Conservation (phyloP, 2,888 invertebrate species). For the Panzeria rudis region DNA sequence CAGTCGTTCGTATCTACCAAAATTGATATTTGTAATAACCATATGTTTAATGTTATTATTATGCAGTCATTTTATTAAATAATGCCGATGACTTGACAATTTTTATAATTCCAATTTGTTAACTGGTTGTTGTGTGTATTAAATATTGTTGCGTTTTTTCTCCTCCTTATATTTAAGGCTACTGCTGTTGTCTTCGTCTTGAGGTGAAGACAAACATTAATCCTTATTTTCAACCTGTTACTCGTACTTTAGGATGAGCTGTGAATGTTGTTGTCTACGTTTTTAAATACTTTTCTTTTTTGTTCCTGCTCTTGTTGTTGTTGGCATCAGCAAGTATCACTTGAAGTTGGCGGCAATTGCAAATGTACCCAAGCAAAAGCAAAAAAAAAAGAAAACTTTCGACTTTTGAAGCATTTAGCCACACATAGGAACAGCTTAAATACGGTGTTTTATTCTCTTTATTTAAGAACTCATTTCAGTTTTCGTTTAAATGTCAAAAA, state of each 20-base stretch:
- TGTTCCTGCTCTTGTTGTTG: constrained; percentile 22
- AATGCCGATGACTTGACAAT: constrained; percentile 82
- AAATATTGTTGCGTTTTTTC: constrained; percentile 17
- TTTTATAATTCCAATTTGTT: constrained; percentile 75
- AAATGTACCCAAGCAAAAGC: neutral
- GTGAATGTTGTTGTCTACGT: constrained; percentile 14
- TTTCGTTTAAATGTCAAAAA: constrained; percentile 64
- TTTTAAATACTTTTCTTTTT: constrained; percentile 29
- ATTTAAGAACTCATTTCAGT: constrained; percentile 39
- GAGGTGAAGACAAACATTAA: constrained; percentile 72
- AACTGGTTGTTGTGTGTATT: constrained; percentile 58
- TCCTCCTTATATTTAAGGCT: constrained; percentile 8
- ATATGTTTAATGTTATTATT: constrained; percentile 43
- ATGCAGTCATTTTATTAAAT: constrained; percentile 77
- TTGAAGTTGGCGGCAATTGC: constrained; percentile 70
- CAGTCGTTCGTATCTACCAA: neutral
- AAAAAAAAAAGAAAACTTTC: neutral
- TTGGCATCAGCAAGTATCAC: constrained; percentile 56
- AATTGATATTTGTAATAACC: neutral
- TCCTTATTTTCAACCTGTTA: constrained; percentile 70
- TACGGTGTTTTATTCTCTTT: neutral
- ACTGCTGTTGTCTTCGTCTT: constrained; percentile 50
- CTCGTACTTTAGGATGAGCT: constrained; percentile 44
- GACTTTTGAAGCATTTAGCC: constrained; percentile 45
- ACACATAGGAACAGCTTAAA: constrained; percentile 58